Conservation (phyloP, 2,113 vertebrate species). For the Gnathonemus echidnorhynchus region DNA sequence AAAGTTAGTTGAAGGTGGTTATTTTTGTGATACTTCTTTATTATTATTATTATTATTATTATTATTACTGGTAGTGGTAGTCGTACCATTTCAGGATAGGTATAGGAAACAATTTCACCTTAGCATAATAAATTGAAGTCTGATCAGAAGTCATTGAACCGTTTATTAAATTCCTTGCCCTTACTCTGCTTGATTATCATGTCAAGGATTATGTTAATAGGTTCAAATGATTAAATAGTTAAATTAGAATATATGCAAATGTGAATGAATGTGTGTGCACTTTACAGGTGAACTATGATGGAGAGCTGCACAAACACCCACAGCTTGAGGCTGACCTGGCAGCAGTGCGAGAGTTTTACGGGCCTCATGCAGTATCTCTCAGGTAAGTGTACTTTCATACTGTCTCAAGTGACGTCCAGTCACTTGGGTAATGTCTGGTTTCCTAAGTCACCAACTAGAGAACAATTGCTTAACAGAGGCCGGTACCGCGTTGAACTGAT, state of each 20-base stretch:
- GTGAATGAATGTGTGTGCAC: background rate
- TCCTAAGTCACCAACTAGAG: background rate
- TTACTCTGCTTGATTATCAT: background rate
- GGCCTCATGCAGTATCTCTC: slow-evolving; percentile 81
- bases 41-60: background rate
- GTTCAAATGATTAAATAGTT: background rate
- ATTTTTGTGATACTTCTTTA: background rate
- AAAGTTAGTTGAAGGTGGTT: background rate
- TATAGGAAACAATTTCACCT: background rate
- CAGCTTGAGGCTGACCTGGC: slow-evolving; percentile 78
- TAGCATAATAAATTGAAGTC: background rate
- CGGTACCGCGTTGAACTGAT: too few species aligned
- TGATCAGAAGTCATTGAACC: background rate
- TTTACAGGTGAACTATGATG: slow-evolving; percentile 74
- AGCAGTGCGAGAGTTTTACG: slow-evolving; percentile 79
- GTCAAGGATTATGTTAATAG: background rate
- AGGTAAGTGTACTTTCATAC: slow-evolving; percentile 52
- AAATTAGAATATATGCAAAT: background rate
- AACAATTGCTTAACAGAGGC: background rate
- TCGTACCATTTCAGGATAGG: background rate
- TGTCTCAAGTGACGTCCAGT: background rate
- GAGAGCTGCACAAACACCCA: slow-evolving; percentile 80
- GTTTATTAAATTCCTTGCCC: background rate
- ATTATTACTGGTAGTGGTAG: background rate
- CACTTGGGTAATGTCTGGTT: background rate